Evolutionary conservation across 2,113 vertebrate species (phyloP), one percentile per base, ranked within the genome.

Genomic region (Calypte anna): DNA sequence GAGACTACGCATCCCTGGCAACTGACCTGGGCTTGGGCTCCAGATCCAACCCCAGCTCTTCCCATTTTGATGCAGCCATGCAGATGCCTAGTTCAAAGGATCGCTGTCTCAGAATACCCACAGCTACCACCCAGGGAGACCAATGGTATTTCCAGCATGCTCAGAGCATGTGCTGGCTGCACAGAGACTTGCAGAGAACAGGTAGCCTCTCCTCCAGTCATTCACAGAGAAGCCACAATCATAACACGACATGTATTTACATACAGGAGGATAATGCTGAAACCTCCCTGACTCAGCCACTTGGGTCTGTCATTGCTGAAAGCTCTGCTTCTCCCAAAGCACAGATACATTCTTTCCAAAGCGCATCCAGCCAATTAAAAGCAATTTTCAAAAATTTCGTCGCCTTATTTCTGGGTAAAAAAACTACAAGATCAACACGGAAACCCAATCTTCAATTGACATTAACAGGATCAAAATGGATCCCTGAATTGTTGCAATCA

Each of bases 211-310:
- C 30, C 24, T 62, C 46, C 33, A 30, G 36, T 6, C 54, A 38
- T 24, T 20, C 43, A 24, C 55, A 76, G 30, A 59, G 58, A 43
- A 72, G 38, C 48, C 54, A 15, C 57, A 70, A 40, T 17, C 51
- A 1, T 36, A 66, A 46, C 9, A 31, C 16, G 5, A 33, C 7
- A 4, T 7, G 0, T 16, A 9, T 13, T 38, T 24, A 30, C 8
- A 51, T 23, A 7, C 7, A 21, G 57, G 9, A 62, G 38, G 76
- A 7, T 5, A 23, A 27, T 6, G 21, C 44, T 25, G 27, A 28
- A 17, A 64, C 10, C 23, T 66, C 40, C 31, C 43, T 4, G 27
- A 40, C 19, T 10, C 51, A 30, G 30, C 36, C 18, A 2, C 51
- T 31, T 4, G 13, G 7, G 30, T 18, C 58, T 36, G 15, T 10